Evolutionary conservation across 2,797 vertebrate species (phyloP), one percentile per base, ranked within the genome.

Genomic region (Micropoecilia bifurca): DNA sequence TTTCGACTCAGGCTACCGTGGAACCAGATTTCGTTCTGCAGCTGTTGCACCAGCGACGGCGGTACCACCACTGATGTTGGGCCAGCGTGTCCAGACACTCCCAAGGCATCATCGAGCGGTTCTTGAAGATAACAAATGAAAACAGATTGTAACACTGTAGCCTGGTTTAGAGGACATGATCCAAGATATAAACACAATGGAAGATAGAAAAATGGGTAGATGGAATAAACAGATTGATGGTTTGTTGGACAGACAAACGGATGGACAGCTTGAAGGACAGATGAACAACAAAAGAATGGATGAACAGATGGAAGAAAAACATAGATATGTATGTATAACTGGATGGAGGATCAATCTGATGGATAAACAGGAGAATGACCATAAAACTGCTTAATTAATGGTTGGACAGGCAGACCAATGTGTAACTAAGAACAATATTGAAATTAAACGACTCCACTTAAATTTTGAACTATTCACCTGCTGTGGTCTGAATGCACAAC

Each of bases 21-120:
- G 90, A 99, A 99, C 98, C 98, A 99, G 74, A 96, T 85, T 94
- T 99, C 98, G 39, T 93, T 93, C 61, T 96, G 95, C 88, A 99
- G 91, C 94, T 99, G 97, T 87, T 99, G 97, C 71, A 98, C 98
- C 96, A 99, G 96, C 86, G 97, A 96, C 36, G 96, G 95, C 14
- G 93, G 91, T 55, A 91, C 87, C 87, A 96, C 76, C 90, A 79
- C 89, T 0, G 93, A 83, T 57, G 88, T 30, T 73, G 90, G 80
- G 18, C 87, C 89, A 28, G 95, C 3, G 81, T 91, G 68, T 80
- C 90, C 94, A 30, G 96, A 76, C 86, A 95, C 96, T 2, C 96
- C 95, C 53, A 99, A 94, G 8, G 98, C 98, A 5, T 99, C 98
- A 74, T 99, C 98, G 7, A 99, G 99, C 2, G 98, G 98, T 86